Evolutionary conservation across 2,113 vertebrate species (phyloP).

Genomic region (Chamaetylas fuelleborni): DNA sequence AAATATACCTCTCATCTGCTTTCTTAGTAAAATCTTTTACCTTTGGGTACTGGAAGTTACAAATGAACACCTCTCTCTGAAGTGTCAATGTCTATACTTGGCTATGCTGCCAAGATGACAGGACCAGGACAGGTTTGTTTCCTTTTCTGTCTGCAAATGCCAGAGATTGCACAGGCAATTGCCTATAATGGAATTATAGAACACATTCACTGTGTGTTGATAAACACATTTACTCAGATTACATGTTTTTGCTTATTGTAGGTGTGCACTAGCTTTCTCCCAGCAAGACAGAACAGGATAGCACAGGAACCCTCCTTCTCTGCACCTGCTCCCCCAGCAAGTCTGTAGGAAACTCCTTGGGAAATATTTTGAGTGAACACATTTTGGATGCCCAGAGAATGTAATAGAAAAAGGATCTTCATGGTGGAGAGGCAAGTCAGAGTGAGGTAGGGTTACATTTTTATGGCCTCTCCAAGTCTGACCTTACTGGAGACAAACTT

Average conservation of each 20-base stretch:
- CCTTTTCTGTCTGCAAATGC: neutral
- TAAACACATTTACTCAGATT: neutral
- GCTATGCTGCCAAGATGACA: neutral
- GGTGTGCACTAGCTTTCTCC: neutral
- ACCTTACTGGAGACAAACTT: neutral
- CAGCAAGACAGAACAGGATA: neutral
- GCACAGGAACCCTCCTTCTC: neutral
- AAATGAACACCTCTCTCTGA: neutral
- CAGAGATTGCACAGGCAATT: neutral
- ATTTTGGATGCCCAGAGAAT: neutral
- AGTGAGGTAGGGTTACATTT: neutral
- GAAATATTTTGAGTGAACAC: neutral
- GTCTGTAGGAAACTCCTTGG: neutral
- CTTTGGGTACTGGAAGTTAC: neutral
- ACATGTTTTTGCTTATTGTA: rapidly evolving
- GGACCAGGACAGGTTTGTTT: neutral
- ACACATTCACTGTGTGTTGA: neutral
- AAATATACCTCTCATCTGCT: neutral
- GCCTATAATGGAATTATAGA: neutral
- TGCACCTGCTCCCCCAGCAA: neutral
- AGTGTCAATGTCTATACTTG: neutral
- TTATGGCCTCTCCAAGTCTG: neutral
- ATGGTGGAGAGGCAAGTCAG: neutral
- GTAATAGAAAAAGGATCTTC: neutral
- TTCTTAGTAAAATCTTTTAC: neutral